Conservation (phyloP, 2,113 vertebrate species). For the Hyperopisus bebe region DNA sequence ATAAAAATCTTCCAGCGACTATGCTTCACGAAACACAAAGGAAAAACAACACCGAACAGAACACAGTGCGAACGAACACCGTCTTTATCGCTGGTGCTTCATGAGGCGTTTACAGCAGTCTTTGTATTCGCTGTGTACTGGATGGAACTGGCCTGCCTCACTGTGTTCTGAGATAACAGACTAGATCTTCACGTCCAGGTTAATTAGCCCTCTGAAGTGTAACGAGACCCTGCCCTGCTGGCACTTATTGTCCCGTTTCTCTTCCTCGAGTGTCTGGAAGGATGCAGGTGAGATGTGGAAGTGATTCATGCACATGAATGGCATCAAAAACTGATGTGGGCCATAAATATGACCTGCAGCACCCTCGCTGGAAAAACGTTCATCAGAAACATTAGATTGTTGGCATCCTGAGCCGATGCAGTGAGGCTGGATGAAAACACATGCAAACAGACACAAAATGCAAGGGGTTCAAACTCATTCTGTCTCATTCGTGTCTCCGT, state of each 20-base stretch:
- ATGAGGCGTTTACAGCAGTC: background rate
- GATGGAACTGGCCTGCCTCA: background rate
- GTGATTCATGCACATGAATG: background rate
- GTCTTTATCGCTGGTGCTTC: background rate
- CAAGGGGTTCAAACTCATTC: background rate
- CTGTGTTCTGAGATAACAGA: background rate
- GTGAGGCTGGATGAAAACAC: background rate
- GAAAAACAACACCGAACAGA: background rate
- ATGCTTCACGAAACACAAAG: background rate
- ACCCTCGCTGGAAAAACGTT: background rate
- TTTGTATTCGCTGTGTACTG: background rate
- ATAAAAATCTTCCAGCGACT: conserved; percentile 8
- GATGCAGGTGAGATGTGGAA: background rate
- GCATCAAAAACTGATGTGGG: background rate
- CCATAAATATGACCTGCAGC: background rate
- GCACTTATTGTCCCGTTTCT: background rate
- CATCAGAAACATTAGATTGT: background rate
- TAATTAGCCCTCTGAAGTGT: conserved; percentile 2
- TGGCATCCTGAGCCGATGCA: background rate
- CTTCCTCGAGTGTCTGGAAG: background rate
- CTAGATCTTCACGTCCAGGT: background rate
- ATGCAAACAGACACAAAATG: background rate
- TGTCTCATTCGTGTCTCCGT: background rate
- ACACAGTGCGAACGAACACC: background rate
- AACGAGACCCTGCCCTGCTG: background rate